Evolutionary conservation across 2,113 vertebrate species (phyloP).

Genomic region (Scolopax mira): DNA sequence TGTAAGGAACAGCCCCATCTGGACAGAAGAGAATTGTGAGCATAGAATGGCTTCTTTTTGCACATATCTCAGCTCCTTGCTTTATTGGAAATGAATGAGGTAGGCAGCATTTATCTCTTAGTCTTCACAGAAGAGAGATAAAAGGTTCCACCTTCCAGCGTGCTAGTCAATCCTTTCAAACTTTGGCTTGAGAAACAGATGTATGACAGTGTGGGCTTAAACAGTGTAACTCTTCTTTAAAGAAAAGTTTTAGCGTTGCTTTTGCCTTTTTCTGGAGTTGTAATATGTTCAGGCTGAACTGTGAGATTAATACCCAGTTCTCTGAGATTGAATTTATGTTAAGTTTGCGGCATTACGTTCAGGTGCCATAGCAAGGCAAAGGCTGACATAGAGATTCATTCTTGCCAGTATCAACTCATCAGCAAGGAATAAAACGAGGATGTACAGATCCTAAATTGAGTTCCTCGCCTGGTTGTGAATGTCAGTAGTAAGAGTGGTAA

Average conservation of each 20-base stretch:
- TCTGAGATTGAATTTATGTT: background rate
- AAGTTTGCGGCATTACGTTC: background rate
- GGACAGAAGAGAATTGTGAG: background rate
- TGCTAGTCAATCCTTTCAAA: background rate
- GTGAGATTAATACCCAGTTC: background rate
- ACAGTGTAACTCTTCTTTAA: background rate
- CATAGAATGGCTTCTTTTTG: background rate
- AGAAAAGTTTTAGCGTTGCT: background rate
- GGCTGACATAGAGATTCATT: background rate
- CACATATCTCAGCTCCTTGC: background rate
- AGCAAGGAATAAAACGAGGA: background rate
- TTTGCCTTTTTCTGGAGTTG: background rate
- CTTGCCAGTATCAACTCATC: background rate
- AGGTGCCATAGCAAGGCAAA: background rate
- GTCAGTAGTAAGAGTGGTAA: background rate
- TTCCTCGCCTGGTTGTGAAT: background rate
- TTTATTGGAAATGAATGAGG: background rate
- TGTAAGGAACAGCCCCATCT: background rate
- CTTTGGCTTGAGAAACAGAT: background rate
- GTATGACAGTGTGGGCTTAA: background rate
- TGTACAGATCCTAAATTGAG: background rate
- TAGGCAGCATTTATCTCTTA: background rate
- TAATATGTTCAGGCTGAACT: background rate
- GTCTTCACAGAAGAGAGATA: background rate
- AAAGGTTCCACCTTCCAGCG: background rate